These are phyloP conservation scores for Rhagophthalmus giganteus DNA, from an alignment of 2,888 invertebrate species.

Conservation along the genomic window DNA sequence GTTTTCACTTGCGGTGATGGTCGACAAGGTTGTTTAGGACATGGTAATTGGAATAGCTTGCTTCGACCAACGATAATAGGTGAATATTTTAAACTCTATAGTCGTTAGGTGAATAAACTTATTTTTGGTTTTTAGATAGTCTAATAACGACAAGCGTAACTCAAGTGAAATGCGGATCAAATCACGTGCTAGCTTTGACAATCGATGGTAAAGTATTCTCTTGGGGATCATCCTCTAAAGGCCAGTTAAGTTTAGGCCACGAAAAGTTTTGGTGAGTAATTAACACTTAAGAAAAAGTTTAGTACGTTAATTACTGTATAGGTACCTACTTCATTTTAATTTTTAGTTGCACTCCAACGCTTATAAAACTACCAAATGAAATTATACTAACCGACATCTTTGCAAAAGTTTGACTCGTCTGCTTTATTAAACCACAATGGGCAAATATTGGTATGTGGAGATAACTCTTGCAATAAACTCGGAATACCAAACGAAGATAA, in stretches of 20 bases:
- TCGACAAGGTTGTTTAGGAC: slow-evolving; percentile 65
- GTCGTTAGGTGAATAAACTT: too few species aligned
- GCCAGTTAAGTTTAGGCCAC: slow-evolving; percentile 63
- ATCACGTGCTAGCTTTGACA: slow-evolving; percentile 67
- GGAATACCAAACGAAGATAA: slow-evolving; percentile 54
- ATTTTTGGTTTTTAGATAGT: slow-evolving; percentile 54
- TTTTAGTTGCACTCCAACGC: slow-evolving; percentile 55
- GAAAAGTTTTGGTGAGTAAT: slow-evolving; percentile 54
- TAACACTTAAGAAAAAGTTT: not conserved
- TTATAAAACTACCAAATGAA: slow-evolving; percentile 55
- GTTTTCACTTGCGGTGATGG: slow-evolving; percentile 71
- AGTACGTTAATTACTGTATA: too few species aligned
- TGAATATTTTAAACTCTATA: slow-evolving; percentile 32
- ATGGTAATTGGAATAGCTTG: slow-evolving; percentile 61
- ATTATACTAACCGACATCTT: slow-evolving; percentile 58
- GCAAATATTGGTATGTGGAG: slow-evolving; percentile 65
- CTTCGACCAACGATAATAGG: slow-evolving; percentile 63
- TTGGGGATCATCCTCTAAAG: slow-evolving; percentile 68
- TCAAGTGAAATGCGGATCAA: slow-evolving; percentile 63
- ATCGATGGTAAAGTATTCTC: slow-evolving; percentile 64
- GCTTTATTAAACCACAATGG: slow-evolving; percentile 64
- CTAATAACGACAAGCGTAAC: slow-evolving; percentile 63
- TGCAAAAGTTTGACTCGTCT: slow-evolving; percentile 66
- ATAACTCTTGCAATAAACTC: slow-evolving; percentile 66
- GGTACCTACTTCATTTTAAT: not conserved